Conservation (phyloP, 2,888 invertebrate genomes). For the Neocrepidodera transversa region DNA sequence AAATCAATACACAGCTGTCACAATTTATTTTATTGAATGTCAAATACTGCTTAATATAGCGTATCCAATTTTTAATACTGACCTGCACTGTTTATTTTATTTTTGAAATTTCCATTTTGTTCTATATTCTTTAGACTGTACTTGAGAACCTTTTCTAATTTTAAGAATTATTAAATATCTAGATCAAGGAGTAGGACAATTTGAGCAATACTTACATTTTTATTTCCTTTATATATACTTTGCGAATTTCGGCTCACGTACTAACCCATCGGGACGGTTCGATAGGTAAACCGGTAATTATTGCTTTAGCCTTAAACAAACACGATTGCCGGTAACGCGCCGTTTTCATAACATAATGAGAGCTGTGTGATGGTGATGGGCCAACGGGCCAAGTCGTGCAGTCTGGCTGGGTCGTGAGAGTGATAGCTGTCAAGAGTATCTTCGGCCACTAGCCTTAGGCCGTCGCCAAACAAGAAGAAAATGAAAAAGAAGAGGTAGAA, state of each 20-base stretch:
- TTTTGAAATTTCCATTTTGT: no score
- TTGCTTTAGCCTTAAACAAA: conserved; percentile 53
- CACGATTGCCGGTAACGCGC: conserved; percentile 52
- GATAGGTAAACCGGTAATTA: conserved; percentile 48
- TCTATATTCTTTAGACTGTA: no score
- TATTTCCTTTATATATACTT: no score
- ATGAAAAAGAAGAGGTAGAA: conserved; percentile 30
- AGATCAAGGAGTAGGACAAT: no score
- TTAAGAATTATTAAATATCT: no score
- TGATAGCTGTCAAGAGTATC: conserved; percentile 55
- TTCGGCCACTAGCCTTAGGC: conserved; percentile 37
- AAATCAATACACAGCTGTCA: no score
- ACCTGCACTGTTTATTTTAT: no score
- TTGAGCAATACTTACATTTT: no score
- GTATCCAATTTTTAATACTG: no score
- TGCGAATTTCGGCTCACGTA: conserved; percentile 15
- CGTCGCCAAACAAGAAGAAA: conserved; percentile 29
- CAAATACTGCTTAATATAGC: no score
- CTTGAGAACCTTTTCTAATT: no score
- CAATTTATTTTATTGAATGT: no score
- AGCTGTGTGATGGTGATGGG: conserved; percentile 44
- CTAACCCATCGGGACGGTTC: conserved; percentile 33
- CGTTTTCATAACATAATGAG: conserved; percentile 49
- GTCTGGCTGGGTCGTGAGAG: conserved; percentile 53
- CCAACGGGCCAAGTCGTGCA: conserved; percentile 45